Evolutionary conservation across 2,888 invertebrate genomes (phyloP).

Genomic region (Congeria kusceri): DNA sequence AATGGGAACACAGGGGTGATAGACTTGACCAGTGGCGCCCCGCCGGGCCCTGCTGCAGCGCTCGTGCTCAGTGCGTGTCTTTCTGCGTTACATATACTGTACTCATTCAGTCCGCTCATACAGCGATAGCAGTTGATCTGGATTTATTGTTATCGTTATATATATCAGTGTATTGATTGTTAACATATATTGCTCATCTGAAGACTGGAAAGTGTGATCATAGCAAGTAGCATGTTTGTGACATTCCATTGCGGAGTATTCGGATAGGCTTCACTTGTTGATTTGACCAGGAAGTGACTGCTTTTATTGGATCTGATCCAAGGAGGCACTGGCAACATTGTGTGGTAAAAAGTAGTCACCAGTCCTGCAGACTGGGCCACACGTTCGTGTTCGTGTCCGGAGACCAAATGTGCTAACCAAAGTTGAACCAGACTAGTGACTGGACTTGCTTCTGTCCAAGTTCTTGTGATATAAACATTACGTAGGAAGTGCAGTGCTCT

Average conservation of each 20-base stretch:
- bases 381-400: constrained; percentile 9
- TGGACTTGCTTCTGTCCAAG: constrained; percentile 1
- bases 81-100: constrained; percentile 47
- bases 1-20: constrained; percentile 45
- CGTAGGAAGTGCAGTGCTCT: constrained; percentile 35
- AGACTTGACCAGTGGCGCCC: constrained; percentile 39
- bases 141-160: no score
- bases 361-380: constrained; percentile 25
- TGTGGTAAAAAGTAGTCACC: constrained; percentile 1
- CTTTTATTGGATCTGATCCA: no score
- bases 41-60: constrained; percentile 12
- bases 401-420: constrained; percentile 32
- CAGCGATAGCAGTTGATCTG: constrained; percentile 38
- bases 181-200: no score
- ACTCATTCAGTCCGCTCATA: constrained; percentile 11
- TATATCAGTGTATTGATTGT: no score
- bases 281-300: no score
- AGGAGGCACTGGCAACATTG: no score
- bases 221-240: no score
- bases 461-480: neutral
- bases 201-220: no score
- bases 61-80: constrained; percentile 53
- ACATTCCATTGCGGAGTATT: no score
- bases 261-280: no score
- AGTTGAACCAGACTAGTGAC: neutral